Percentiles rank a stretch among this genome's conserved stretches.
phyloP scores from a whole-genome alignment of 2,888 invertebrate species.

The Drosophila nigricruria region DNA sequence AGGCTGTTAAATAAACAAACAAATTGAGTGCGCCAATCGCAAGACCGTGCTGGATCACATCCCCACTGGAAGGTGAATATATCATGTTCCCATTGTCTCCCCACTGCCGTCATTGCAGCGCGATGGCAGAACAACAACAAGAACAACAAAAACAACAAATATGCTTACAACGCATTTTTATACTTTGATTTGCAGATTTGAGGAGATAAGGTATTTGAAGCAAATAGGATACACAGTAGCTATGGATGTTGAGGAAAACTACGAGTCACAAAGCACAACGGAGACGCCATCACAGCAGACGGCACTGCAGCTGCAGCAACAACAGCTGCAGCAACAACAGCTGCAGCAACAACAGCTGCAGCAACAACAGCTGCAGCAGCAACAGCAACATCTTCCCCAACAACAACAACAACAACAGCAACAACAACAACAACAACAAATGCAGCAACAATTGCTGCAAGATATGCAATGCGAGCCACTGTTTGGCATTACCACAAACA shows the following conservation, averaged over 20 bases:
- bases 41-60: constrained; percentile 40
- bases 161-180: constrained; percentile 72
- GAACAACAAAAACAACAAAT: constrained; percentile 19
- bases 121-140: constrained; percentile 22
- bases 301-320: constrained; percentile 31
- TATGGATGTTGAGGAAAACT: constrained; percentile 74
- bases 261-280: constrained; percentile 60
- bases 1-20: constrained; percentile 27
- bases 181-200: constrained; percentile 42
- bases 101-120: constrained; percentile 29
- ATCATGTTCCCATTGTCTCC: constrained; percentile 38
- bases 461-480: constrained; percentile 74
- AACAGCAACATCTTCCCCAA: constrained; percentile 19
- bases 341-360: constrained; percentile 30
- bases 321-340: background rate
- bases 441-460: constrained; percentile 46
- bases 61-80: constrained; percentile 20
- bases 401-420: constrained; percentile 30
- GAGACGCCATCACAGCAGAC: constrained; percentile 45
- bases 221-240: constrained; percentile 12
- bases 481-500: constrained; percentile 69
- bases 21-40: constrained; percentile 21
- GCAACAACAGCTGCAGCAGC: constrained; percentile 22
- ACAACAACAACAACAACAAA: constrained; percentile 32
- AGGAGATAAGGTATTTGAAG: constrained; percentile 20